Evolutionary conservation across 2,888 invertebrate genomes (phyloP).

Genomic region (Selenia dentaria): DNA sequence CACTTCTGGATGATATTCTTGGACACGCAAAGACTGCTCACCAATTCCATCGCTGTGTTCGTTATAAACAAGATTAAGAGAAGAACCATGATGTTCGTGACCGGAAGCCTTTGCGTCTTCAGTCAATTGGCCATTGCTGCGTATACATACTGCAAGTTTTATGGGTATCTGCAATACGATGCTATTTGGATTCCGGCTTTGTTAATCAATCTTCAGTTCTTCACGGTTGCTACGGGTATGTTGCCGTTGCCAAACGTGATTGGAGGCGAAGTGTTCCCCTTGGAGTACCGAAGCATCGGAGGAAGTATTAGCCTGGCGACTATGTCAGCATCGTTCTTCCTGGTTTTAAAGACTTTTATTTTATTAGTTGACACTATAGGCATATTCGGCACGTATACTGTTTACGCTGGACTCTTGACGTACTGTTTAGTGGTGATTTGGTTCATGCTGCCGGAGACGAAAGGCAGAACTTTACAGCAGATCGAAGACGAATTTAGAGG

Average conservation of each 20-base stretch:
- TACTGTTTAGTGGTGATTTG: conserved; percentile 80
- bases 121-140: conserved; percentile 81
- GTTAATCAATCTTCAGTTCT: conserved; percentile 79
- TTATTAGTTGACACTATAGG: conserved; percentile 75
- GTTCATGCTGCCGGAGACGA: conserved; percentile 86
- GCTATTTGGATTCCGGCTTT: conserved; percentile 73
- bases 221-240: conserved; percentile 83
- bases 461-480: conserved; percentile 85
- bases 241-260: conserved; percentile 88
- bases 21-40: conserved; percentile 84
- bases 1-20: conserved; percentile 87
- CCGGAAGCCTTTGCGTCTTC: conserved; percentile 81
- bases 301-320: conserved; percentile 85
- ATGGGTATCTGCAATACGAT: conserved; percentile 48
- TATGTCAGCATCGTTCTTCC: conserved; percentile 83
- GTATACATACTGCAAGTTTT: conserved; percentile 56
- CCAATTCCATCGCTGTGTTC: conserved; percentile 84
- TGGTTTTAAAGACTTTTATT: conserved; percentile 86
- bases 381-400: conserved; percentile 80
- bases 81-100: conserved; percentile 83
- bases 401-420: conserved; percentile 81
- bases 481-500: conserved; percentile 85
- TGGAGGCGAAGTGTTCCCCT: conserved; percentile 88
- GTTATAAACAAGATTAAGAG: conserved; percentile 84
- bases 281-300: conserved; percentile 84